Conservation (phyloP, 2,888 invertebrate species). For the Troides helena region DNA sequence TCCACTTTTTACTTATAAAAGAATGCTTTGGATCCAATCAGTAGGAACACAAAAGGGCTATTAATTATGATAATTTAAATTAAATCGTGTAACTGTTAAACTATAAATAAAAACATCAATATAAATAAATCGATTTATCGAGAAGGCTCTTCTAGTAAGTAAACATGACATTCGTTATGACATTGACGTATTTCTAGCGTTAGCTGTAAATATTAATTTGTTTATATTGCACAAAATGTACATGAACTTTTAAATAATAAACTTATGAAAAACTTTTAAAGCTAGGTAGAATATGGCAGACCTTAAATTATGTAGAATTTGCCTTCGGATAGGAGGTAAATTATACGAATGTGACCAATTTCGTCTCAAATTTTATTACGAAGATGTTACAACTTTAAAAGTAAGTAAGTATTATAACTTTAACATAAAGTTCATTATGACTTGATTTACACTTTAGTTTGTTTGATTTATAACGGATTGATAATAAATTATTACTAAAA, state of each 20-base stretch:
- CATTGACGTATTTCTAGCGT: conserved; percentile 3
- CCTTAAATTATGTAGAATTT: conserved; percentile 52
- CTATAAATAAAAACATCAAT: too few species aligned
- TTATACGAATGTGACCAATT: conserved; percentile 48
- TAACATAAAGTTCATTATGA: neutral
- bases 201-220: neutral
- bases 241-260: neutral
- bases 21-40: too few species aligned
- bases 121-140: too few species aligned
- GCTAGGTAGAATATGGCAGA: conserved; percentile 40
- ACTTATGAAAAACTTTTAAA: neutral
- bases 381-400: conserved; percentile 51
- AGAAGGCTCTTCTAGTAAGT: too few species aligned
- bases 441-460: too few species aligned
- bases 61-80: too few species aligned
- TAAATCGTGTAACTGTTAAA: too few species aligned
- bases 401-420: conserved; percentile 42
- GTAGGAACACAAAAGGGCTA: too few species aligned
- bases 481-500: too few species aligned
- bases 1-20: too few species aligned
- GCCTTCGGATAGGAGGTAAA: conserved; percentile 49
- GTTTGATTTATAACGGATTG: too few species aligned
- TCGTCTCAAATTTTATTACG: conserved; percentile 50
- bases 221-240: neutral
- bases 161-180: neutral